Evolutionary conservation across 2,888 invertebrate genomes (phyloP).

Genomic region (Mellilla xanthometata): DNA sequence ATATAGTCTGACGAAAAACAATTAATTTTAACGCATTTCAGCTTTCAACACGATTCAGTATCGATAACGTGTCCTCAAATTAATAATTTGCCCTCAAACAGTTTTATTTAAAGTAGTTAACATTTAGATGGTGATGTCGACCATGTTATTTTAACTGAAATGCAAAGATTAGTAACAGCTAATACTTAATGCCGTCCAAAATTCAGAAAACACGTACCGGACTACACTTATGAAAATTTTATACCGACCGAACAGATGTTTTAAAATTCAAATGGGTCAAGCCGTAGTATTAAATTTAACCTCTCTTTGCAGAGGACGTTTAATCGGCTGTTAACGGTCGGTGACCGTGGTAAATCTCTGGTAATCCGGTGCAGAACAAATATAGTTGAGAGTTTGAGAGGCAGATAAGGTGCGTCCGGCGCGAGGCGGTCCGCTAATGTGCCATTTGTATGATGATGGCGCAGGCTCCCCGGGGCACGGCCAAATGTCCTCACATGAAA

Average conservation of each 20-base stretch:
- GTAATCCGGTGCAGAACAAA: conserved; percentile 77
- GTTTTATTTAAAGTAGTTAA: too few species aligned
- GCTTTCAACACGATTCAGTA: too few species aligned
- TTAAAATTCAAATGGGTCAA: conserved; percentile 53
- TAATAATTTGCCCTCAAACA: too few species aligned
- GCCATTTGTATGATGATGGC: conserved; percentile 80
- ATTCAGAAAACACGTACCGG: conserved; percentile 12
- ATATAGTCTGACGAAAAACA: too few species aligned
- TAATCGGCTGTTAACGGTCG: conserved; percentile 73
- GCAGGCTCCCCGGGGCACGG: conserved; percentile 38
- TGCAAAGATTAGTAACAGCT: too few species aligned
- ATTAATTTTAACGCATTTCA: too few species aligned
- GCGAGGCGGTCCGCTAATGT: conserved; percentile 66
- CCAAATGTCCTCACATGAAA: conserved; percentile 50
- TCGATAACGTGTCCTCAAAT: too few species aligned
- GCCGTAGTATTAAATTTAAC: conserved; percentile 61
- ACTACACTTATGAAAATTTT: conserved; percentile 33
- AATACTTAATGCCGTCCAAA: background rate
- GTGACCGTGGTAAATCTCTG: conserved; percentile 78
- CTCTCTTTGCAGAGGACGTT: conserved; percentile 74
- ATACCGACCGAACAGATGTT: conserved; percentile 39
- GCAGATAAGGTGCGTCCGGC: conserved; percentile 78
- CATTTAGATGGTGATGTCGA: too few species aligned
- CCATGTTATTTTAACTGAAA: too few species aligned
- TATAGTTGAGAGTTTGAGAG: conserved; percentile 77